A percentile compares a stretch with the other conserved stretches of the same genome.
Evolutionary conservation across 2,113 vertebrate species (phyloP).

Genomic region (Poecilia latipinna): DNA sequence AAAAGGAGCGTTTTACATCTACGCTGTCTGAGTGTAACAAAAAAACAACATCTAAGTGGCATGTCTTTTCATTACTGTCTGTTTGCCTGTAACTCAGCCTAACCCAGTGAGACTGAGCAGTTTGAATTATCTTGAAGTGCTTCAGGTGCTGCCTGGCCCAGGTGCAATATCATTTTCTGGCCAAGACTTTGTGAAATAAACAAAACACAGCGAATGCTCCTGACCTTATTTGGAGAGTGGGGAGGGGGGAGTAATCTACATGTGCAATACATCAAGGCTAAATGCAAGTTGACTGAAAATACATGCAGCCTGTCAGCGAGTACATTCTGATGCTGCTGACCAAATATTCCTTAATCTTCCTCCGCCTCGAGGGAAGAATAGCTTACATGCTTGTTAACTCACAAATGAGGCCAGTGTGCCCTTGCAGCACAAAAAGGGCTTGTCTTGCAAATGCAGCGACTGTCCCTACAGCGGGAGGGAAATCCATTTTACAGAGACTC

Average conservation of each 20-base stretch:
- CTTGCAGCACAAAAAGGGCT: constrained; percentile 68
- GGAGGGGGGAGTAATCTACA: background rate
- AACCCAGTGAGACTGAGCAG: constrained; percentile 11
- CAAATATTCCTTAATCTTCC: constrained; percentile 38
- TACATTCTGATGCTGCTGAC: constrained; percentile 31
- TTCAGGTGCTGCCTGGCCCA: constrained; percentile 15
- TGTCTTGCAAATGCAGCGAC: constrained; percentile 63
- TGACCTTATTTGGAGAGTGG: background rate
- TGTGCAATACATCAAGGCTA: background rate
- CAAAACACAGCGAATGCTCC: background rate
- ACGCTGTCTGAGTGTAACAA: background rate
- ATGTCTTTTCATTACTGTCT: constrained; percentile 26
- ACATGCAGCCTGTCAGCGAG: constrained; percentile 14
- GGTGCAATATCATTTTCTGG: constrained; percentile 24
- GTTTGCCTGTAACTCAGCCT: constrained; percentile 29
- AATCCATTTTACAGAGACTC: constrained; percentile 66
- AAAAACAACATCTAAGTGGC: constrained; percentile 2
- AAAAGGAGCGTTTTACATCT: constrained; percentile 17
- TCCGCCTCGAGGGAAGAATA: constrained; percentile 55
- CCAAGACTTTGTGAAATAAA: constrained; percentile 18
- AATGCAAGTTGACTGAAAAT: constrained; percentile 29
- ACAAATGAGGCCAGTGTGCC: constrained; percentile 78
- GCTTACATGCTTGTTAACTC: constrained; percentile 77
- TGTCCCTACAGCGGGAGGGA: constrained; percentile 50
- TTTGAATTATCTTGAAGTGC: constrained; percentile 32